phyloP scores from a whole-genome alignment of 2,888 invertebrate genomes.

The Agrilus biguttatus region DNA sequence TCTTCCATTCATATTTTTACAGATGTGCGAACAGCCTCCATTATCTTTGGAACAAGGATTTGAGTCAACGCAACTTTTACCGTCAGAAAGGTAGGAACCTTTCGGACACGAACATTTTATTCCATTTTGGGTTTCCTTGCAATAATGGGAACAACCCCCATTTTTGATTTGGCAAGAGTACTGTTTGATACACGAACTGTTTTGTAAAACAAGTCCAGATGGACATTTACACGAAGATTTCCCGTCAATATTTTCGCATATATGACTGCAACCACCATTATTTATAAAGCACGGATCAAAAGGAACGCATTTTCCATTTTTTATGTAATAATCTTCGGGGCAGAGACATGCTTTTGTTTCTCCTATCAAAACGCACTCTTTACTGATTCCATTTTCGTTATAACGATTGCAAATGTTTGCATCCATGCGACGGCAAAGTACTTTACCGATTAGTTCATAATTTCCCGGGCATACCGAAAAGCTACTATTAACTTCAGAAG shows the following conservation, averaged over 20 bases:
- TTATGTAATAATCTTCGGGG: constrained; percentile 32
- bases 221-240: constrained; percentile 35
- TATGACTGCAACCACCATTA: constrained; percentile 48
- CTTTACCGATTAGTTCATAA: no score
- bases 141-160: constrained; percentile 29
- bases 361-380: constrained; percentile 28
- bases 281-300: constrained; percentile 40
- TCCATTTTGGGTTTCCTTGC: constrained; percentile 13
- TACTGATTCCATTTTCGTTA: constrained; percentile 45
- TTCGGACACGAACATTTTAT: constrained; percentile 36
- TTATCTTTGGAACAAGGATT: constrained; percentile 19
- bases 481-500: no score
- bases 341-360: constrained; percentile 40
- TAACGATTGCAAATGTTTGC: constrained; percentile 5
- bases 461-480: no score
- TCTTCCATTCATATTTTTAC: constrained; percentile 34
- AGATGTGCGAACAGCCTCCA: constrained; percentile 35
- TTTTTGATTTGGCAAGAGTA: constrained; percentile 22
- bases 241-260: constrained; percentile 36
- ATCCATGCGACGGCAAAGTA: no score
- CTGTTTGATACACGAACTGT: constrained; percentile 20
- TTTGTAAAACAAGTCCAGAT: constrained; percentile 23
- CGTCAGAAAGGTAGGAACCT: constrained; percentile 21
- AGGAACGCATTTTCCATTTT: constrained; percentile 26
- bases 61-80: constrained; percentile 28